A percentile compares a stretch with the other conserved stretches of the same genome.
Evolutionary conservation across 2,797 vertebrate genomes (phyloP).

Genomic region (Loris lydekkerianus): DNA sequence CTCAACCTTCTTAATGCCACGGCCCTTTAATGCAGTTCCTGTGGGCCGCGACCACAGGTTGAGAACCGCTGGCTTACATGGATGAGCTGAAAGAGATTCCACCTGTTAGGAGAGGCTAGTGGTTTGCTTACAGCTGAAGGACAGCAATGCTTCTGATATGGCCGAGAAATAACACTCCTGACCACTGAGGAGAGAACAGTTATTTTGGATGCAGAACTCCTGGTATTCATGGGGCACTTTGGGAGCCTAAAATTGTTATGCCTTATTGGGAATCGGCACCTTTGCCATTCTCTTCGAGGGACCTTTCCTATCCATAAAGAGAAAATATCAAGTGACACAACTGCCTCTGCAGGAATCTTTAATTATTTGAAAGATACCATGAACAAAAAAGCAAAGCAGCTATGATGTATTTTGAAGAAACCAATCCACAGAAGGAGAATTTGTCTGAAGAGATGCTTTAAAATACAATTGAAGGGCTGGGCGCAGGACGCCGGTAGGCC

Average conservation of each 20-base stretch:
- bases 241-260: not conserved
- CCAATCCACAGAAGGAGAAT: not conserved
- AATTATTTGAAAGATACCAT: not conserved
- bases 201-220: not conserved
- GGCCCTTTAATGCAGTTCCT: too few species aligned
- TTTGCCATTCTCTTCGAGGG: not conserved
- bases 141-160: not conserved
- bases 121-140: not conserved
- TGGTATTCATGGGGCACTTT: not conserved
- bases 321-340: not conserved
- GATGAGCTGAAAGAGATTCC: not conserved
- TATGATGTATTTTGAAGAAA: not conserved
- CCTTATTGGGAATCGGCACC: not conserved
- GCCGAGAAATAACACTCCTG: not conserved
- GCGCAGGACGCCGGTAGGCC: too few species aligned
- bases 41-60: too few species aligned
- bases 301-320: not conserved
- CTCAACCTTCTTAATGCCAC: too few species aligned
- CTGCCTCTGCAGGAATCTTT: not conserved
- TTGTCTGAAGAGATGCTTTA: not conserved
- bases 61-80: too few species aligned
- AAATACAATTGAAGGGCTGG: not conserved
- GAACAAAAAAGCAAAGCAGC: not conserved
- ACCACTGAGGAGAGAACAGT: not conserved
- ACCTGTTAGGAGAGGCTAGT: not conserved